Evolutionary conservation across 2,888 invertebrate species (phyloP).

Genomic region (Aspidiotus destructor): DNA sequence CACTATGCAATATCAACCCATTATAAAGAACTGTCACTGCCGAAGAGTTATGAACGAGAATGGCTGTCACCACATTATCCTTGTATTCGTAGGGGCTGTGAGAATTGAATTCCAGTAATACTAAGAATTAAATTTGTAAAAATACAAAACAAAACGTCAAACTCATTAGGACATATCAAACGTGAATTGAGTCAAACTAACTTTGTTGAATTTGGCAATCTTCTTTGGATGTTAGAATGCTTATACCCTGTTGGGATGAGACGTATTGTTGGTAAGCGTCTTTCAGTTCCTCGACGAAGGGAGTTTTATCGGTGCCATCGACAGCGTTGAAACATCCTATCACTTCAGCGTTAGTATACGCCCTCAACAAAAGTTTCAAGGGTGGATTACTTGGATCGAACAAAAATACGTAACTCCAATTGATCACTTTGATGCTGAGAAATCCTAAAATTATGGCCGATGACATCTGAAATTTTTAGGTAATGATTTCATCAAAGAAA

Average conservation of each 20-base stretch:
- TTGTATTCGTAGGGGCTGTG: conserved; percentile 12
- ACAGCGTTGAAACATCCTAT: not conserved
- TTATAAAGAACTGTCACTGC: conserved; percentile 5
- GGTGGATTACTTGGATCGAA: not conserved
- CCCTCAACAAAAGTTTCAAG: not conserved
- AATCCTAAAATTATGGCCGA: conserved; percentile 1
- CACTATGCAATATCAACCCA: conserved; percentile 12
- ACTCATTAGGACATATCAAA: no score
- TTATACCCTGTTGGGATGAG: no score
- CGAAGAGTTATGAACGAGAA: no score
- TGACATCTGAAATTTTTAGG: not conserved
- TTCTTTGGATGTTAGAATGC: no score
- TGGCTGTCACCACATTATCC: conserved; percentile 4
- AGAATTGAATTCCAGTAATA: not conserved
- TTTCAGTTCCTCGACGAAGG: not conserved
- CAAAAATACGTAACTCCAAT: conserved; percentile 7
- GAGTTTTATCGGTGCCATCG: not conserved
- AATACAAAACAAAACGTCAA: not conserved
- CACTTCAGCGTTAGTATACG: not conserved
- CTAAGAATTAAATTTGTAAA: not conserved
- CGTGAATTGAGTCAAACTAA: no score
- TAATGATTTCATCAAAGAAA: not conserved
- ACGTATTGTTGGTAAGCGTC: not conserved
- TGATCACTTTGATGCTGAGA: not conserved
- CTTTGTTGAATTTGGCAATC: no score